These are phyloP conservation scores for Watsonalla binaria DNA, from an alignment of 2,888 invertebrate species.

Conservation along the genomic window DNA sequence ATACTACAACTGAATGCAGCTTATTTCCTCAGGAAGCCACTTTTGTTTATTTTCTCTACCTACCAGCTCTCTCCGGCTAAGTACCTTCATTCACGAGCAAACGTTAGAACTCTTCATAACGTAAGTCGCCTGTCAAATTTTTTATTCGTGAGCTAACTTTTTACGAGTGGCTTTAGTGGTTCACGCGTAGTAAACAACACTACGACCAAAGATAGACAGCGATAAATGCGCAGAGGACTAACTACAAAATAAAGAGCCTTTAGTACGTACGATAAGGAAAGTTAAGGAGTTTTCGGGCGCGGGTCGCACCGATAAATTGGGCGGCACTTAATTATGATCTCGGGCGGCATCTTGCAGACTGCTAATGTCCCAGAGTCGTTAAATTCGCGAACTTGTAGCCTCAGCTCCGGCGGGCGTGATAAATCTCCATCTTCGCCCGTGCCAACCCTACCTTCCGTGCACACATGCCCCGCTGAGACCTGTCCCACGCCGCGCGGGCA, in stretches of 20 bases:
- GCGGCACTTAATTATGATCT: conserved; percentile 79
- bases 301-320: conserved; percentile 78
- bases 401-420: conserved; percentile 72
- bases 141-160: not conserved
- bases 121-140: not conserved
- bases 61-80: no score
- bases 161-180: not conserved
- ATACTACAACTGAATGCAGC: conserved; percentile 14
- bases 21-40: conserved; percentile 17
- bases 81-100: no score
- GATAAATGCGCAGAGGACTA: conserved; percentile 64
- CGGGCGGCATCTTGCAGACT: conserved; percentile 77
- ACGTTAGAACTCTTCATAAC: no score
- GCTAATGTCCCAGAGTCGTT: conserved; percentile 77
- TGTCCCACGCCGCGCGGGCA: not conserved
- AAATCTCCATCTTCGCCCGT: conserved; percentile 70
- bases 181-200: conserved; percentile 26
- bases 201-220: conserved; percentile 54
- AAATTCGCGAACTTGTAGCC: conserved; percentile 78
- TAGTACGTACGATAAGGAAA: conserved; percentile 75
- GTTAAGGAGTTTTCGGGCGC: conserved; percentile 71
- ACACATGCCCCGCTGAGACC: not conserved
- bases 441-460: conserved; percentile 29
- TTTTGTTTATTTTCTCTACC: not conserved
- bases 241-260: conserved; percentile 76